Conservation (phyloP, 1,140 invertebrate species). For the Papilio glaucus region DNA sequence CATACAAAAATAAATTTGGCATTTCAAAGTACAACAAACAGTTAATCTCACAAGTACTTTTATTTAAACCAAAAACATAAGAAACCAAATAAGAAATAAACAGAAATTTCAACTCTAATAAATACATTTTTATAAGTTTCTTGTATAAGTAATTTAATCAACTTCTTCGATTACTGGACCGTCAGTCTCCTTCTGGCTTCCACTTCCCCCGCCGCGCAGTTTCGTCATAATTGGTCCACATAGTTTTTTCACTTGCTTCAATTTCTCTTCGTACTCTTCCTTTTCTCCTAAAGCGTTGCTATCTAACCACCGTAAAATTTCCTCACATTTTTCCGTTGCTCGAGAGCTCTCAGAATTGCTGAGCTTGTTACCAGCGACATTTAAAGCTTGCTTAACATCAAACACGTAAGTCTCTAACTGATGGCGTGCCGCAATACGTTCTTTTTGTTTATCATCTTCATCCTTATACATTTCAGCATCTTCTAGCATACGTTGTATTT, state of each 20-base stretch:
- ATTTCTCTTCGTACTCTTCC: conserved; percentile 90
- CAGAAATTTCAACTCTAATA: conserved; percentile 4
- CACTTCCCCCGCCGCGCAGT: conserved; percentile 81
- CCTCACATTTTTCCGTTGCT: conserved; percentile 83
- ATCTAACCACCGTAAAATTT: conserved; percentile 85
- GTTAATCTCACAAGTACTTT: not conserved
- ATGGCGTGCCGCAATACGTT: conserved; percentile 90
- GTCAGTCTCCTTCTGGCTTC: conserved; percentile 40
- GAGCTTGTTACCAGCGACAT: conserved; percentile 77
- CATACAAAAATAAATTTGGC: too few relatives aligned
- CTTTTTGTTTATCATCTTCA: conserved; percentile 87
- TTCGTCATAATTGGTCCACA: conserved; percentile 90
- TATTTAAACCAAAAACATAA: conserved; percentile 17
- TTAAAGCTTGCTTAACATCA: conserved; percentile 87
- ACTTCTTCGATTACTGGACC: conserved; percentile 66
- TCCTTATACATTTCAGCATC: conserved; percentile 89
- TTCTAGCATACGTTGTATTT: conserved; percentile 95
- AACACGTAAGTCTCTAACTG: conserved; percentile 92
- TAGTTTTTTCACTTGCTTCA: conserved; percentile 88
- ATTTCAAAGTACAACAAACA: too few relatives aligned
- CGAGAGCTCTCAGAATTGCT: conserved; percentile 85
- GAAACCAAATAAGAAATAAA: conserved; percentile 33
- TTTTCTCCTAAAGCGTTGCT: conserved; percentile 89
- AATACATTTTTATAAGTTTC: too few relatives aligned
- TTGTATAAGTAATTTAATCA: conserved; percentile 47